These are phyloP conservation scores for Leucopsar rothschildi DNA, from an alignment of 2,113 vertebrate species.

Conservation along the genomic window DNA sequence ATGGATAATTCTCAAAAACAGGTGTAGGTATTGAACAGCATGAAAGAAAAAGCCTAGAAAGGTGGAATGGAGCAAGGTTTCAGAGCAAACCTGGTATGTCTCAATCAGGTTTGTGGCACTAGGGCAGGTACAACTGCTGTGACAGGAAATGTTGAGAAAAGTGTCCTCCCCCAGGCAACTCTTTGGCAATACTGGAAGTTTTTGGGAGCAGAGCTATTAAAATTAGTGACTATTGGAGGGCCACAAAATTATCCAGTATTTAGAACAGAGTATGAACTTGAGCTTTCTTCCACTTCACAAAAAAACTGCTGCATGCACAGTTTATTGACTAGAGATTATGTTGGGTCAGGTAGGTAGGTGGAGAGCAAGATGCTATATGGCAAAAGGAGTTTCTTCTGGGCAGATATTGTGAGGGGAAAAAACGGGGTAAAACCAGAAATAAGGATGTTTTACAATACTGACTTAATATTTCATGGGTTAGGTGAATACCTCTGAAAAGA, in stretches of 20 bases:
- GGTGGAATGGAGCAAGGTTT: neutral
- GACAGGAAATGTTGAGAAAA: neutral
- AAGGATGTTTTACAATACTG: neutral
- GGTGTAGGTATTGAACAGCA: neutral
- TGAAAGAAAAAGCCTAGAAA: neutral
- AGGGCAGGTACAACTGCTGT: neutral
- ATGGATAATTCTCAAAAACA: neutral
- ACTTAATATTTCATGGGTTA: neutral
- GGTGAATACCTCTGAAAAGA: neutral
- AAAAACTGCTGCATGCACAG: neutral
- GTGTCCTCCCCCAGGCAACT: neutral
- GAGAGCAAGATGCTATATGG: neutral
- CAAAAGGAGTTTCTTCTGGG: neutral
- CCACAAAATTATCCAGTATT: neutral
- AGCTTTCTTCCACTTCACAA: neutral
- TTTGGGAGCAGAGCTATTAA: neutral
- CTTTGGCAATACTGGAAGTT: neutral
- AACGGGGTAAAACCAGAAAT: neutral
- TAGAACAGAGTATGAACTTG: neutral
- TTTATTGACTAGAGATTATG: neutral
- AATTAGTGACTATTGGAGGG: neutral
- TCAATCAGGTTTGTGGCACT: neutral
- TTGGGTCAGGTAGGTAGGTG: rapidly evolving
- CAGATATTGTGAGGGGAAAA: too few species aligned
- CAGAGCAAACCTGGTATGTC: rapidly evolving